Base-by-base conservation (phyloP, 2,797 vertebrate genomes). In the Xiphorhynchus erythropygius region DNA sequence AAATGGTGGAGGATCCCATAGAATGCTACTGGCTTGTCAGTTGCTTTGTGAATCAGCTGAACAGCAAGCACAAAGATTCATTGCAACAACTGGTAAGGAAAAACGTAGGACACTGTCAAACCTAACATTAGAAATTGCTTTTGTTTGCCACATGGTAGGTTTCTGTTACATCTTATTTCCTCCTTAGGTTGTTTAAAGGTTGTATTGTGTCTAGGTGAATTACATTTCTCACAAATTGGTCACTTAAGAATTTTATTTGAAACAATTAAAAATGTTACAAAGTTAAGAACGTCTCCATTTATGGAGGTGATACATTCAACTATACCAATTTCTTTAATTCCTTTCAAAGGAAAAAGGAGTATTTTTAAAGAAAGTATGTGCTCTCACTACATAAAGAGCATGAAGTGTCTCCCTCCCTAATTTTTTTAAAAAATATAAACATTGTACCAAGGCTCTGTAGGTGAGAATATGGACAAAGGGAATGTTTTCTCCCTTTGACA, bases 1-100 rank as follows among this genome's bases (percentile, higher is more conserved):
- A 99, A 94, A 99, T 99, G 82, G 98, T 99, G 19, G 99, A 99
- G 37, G 98, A 99, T 81, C 98, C 98, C 1, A 95, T 99, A 4
- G 99, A 99, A 96, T 99, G 99, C 92, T 99, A 99, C 59, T 99
- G 99, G 99, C 98, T 99, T 27, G 98, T 98, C 69, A 99, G 98
- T 81, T 98, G 98, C 94, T 99, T 99, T 70, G 97, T 99, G 91
- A 99, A 98, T 96, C 99, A 99, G 90, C 98, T 99, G 76, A 98
- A 98, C 67, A 98, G 95, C 77, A 99, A 99, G 97, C 99, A 99
- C 93, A 99, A 98, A 94, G 99, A 99, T 96, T 98, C 98, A 0
- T 84, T 99, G 7, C 99, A 99, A 15, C 99, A 99, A 76, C 97
- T 99, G 96, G 99, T 99, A 92, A 98, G 98, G 93, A 27, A 11